These are phyloP conservation scores for Carpatolechia fugitivella DNA, from an alignment of 2,888 invertebrate species.

Conservation along the genomic window DNA sequence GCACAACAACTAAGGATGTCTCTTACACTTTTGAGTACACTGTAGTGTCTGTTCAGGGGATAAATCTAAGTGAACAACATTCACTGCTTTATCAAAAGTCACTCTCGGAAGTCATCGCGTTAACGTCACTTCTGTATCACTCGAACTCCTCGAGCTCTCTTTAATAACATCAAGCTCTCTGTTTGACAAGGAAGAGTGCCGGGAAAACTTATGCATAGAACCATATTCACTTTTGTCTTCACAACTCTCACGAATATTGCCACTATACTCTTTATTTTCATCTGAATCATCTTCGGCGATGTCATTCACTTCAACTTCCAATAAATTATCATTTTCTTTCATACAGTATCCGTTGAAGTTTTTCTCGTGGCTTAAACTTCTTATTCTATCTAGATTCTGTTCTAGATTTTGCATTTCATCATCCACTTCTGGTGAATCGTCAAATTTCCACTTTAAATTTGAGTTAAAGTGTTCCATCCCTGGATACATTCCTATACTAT, in stretches of 20 bases:
- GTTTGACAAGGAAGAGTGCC: conserved; percentile 70
- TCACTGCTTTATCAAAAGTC: conserved; percentile 66
- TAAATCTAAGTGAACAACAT: conserved; percentile 62
- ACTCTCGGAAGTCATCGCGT: conserved; percentile 76
- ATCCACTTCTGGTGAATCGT: conserved; percentile 56
- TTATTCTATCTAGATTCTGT: conserved; percentile 72
- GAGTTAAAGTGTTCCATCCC: conserved; percentile 74
- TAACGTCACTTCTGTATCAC: conserved; percentile 75
- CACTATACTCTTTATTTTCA: conserved; percentile 57
- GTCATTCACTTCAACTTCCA: conserved; percentile 71
- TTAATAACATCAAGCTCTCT: conserved; percentile 75
- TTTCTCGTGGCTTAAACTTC: conserved; percentile 69
- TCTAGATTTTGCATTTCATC: conserved; percentile 66
- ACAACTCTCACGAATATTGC: conserved; percentile 53
- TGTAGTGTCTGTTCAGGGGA: conserved; percentile 48
- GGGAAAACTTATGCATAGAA: conserved; percentile 64
- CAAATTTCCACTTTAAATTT: conserved; percentile 73
- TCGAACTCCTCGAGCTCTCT: conserved; percentile 75
- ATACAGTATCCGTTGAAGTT: conserved; percentile 57
- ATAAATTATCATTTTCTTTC: conserved; percentile 63
- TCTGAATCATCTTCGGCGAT: conserved; percentile 58
- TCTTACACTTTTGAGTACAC: conserved; percentile 49
- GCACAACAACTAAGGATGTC: conserved; percentile 41
- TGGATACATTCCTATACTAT: conserved; percentile 72
- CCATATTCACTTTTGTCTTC: conserved; percentile 70